These are phyloP conservation scores for Sinhomidia bicolor DNA, from an alignment of 2,888 invertebrate species.

Conservation along the genomic window DNA sequence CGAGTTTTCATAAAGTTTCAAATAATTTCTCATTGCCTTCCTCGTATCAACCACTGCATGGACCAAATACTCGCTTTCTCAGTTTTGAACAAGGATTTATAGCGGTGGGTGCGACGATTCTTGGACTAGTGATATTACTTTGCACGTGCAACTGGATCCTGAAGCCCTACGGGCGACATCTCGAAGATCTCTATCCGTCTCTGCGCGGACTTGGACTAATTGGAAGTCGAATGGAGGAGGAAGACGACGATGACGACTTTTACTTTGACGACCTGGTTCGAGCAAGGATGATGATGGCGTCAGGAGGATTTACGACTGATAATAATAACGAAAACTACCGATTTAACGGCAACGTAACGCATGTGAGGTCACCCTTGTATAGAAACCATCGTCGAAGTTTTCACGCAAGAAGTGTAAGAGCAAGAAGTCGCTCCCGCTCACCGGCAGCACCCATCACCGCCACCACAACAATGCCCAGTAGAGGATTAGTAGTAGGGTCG, in stretches of 20 bases:
- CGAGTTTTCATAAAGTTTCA: not conserved
- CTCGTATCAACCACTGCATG: conserved; percentile 50
- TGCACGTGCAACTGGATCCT: conserved; percentile 69
- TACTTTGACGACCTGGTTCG: conserved; percentile 60
- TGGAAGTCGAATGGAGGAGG: conserved; percentile 45
- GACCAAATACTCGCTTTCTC: conserved; percentile 62
- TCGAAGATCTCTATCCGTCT: conserved; percentile 58
- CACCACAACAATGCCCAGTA: too few species aligned
- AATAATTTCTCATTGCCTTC: conserved; percentile 35
- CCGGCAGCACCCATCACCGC: not conserved
- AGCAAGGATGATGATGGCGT: conserved; percentile 1
- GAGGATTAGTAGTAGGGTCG: not conserved
- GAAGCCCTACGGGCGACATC: conserved; percentile 62
- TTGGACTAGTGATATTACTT: conserved; percentile 51
- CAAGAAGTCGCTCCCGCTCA: conserved; percentile 44
- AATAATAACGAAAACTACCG: conserved; percentile 42
- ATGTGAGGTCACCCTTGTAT: conserved; percentile 12
- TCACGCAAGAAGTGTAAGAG: conserved; percentile 21
- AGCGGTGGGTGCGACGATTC: conserved; percentile 62
- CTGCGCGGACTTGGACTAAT: conserved; percentile 46
- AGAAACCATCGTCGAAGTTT: conserved; percentile 22
- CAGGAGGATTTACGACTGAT: not conserved
- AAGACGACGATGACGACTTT: conserved; percentile 59
- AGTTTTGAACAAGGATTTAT: conserved; percentile 64
- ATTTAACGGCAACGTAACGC: not conserved